Base-by-base conservation (phyloP, 1,140 invertebrate species). In the Pseudoatta argentina region DNA sequence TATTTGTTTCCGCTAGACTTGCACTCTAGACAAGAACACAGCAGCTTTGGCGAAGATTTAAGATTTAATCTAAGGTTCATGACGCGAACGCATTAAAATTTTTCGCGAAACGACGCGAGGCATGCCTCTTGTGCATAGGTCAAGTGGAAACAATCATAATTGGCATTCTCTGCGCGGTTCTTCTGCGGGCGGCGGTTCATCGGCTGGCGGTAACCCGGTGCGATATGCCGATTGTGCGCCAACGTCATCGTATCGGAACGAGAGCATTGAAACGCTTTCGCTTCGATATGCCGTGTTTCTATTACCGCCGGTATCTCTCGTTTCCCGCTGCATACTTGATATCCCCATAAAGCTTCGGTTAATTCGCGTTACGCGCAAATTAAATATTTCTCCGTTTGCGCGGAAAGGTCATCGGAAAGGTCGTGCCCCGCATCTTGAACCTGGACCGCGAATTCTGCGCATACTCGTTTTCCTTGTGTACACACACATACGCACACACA, bases 91-190 rank as follows among this genome's bases (percentile, higher is more conserved):
- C 44, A 83, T 83, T 83, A 83, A 75, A 61, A 61, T 83, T 83
- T 82, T 83, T 83, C 55, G 39, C 24, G 39, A 30, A 61, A 75
- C 79, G 55, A 82, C 67, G 24, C 39, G 64, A 67, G 34, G 67
- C 48, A 82, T 73, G 53, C 67, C 55, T 71, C 27, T 27, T 21
- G 66, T 51, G 51, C 78, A 24, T 66, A n/a, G 79, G 79, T 83
- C 79, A 83, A 63, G 55, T 18, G 59, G 86, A 63, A 75, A 67
- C 86, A 78, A 5, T 72, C 44, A 55, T 83, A 89, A 89, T 89
- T 89, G 88, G 77, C 88, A 89, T 89, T 89, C 88, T 34, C 78
- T 61, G 39, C 44, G 73, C 85, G 88, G 59, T 83, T 82, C 67
- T 83, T 82, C 67, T 83, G 55, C 34, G 63, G 83, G 51, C 79